A percentile compares a stretch with the other conserved stretches of the same genome.
Conservation (phyloP, 2,113 vertebrate genomes). For the Otus sunia region DNA sequence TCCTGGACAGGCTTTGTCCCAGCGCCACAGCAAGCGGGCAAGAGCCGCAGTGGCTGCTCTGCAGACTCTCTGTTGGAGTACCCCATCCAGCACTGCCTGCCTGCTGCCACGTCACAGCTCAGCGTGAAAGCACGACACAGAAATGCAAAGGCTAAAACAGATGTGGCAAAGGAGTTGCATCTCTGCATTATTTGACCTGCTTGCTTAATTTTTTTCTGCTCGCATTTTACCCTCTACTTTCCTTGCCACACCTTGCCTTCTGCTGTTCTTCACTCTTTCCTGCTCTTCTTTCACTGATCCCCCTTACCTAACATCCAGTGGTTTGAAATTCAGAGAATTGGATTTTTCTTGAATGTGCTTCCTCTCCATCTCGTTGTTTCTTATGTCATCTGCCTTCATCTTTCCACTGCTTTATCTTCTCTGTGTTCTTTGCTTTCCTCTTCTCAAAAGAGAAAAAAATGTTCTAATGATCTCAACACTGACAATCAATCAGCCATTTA, state of each 20-base stretch:
- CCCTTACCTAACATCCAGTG: not conserved
- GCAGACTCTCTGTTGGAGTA: accelerated
- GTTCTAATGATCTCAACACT: not conserved
- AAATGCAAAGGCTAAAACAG: not conserved
- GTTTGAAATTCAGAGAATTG: not conserved
- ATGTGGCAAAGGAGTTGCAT: not conserved
- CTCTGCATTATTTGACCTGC: not conserved
- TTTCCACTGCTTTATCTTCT: not conserved
- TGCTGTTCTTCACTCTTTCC: not conserved
- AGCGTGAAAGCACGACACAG: accelerated
- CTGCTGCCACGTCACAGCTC: not conserved
- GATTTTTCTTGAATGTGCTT: not conserved
- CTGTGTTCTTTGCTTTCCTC: not conserved
- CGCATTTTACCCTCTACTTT: not conserved
- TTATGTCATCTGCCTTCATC: not conserved
- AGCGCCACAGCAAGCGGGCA: accelerated
- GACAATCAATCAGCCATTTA: not conserved
- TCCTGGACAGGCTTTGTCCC: not conserved
- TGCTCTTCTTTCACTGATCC: not conserved
- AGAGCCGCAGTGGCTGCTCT: not conserved
- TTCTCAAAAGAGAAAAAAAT: not conserved
- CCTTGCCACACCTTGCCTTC: not conserved
- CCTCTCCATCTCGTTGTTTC: not conserved
- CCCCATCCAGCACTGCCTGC: not conserved
- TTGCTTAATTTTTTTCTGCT: not conserved